Conservation (phyloP, 1,140 invertebrate genomes). For the Aleiodes sp. region DNA sequence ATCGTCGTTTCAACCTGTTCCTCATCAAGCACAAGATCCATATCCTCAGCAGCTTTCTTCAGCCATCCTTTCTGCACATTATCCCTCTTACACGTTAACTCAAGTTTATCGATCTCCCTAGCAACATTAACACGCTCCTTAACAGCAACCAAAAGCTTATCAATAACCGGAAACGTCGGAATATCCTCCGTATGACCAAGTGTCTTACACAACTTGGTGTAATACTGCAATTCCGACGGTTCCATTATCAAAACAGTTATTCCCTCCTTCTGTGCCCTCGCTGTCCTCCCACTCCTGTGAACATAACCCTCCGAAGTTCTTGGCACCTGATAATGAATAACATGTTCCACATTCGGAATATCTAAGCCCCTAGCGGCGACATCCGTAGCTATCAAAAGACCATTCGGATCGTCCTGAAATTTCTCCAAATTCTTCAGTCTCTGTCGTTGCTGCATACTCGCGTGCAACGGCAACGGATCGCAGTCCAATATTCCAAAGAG, state of each 20-base stretch:
- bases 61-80: slow-evolving; percentile 83
- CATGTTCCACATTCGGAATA: slow-evolving; percentile 93
- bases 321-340: slow-evolving; percentile 98
- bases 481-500: slow-evolving; percentile 84
- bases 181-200: slow-evolving; percentile 85
- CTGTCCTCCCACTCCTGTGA: slow-evolving; percentile 95
- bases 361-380: slow-evolving; percentile 97
- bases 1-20: slow-evolving; percentile 65
- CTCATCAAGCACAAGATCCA: slow-evolving; percentile 88
- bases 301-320: slow-evolving; percentile 95
- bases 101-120: slow-evolving; percentile 79
- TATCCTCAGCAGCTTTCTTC: slow-evolving; percentile 82
- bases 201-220: slow-evolving; percentile 83
- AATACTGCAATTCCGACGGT: slow-evolving; percentile 82
- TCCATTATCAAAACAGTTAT: slow-evolving; percentile 93
- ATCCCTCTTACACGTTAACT: slow-evolving; percentile 74
- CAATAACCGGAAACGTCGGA: slow-evolving; percentile 82
- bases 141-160: slow-evolving; percentile 72
- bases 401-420: slow-evolving; percentile 80
- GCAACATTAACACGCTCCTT: slow-evolving; percentile 81
- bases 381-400: slow-evolving; percentile 94
- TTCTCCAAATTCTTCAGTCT: slow-evolving; percentile 94
- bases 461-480: slow-evolving; percentile 87
- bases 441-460: slow-evolving; percentile 94
- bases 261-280: slow-evolving; percentile 87